Percentiles rank a stretch among this genome's conserved stretches.
phyloP scores from a whole-genome alignment of 2,888 invertebrate species.

The Horisme vitalbata region DNA sequence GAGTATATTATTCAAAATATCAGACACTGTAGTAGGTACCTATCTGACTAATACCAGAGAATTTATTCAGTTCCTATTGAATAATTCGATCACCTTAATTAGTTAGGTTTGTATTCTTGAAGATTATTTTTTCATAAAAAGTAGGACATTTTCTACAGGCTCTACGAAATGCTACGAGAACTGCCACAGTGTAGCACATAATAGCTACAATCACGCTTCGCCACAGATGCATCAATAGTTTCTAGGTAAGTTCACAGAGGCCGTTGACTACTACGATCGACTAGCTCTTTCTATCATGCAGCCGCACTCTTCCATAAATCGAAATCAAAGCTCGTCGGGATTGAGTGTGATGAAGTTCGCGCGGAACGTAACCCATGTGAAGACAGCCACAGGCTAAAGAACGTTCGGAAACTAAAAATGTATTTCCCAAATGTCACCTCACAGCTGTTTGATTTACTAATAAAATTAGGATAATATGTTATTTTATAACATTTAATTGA shows the following conservation, averaged over 20 bases:
- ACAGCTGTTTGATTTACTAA: slow-evolving; percentile 1
- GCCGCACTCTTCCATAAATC: slow-evolving; percentile 80
- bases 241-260: slow-evolving; percentile 64
- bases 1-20: too few species aligned
- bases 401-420: slow-evolving; percentile 55
- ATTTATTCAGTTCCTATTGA: background rate
- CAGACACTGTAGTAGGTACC: too few species aligned
- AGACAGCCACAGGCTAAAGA: slow-evolving; percentile 50
- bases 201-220: slow-evolving; percentile 26
- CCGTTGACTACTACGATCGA: slow-evolving; percentile 74
- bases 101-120: background rate
- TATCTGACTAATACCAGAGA: too few species aligned
- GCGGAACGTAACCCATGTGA: slow-evolving; percentile 50
- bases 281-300: slow-evolving; percentile 60
- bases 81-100: slow-evolving; percentile 5
- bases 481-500: too few species aligned
- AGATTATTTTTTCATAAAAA: slow-evolving; percentile 10
- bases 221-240: slow-evolving; percentile 1
- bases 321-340: slow-evolving; percentile 82
- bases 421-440: background rate
- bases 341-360: slow-evolving; percentile 68
- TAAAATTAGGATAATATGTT: too few species aligned
- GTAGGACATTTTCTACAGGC: slow-evolving; percentile 17
- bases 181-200: slow-evolving; percentile 65
- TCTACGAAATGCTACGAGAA: slow-evolving; percentile 53